Evolutionary conservation across 2,797 vertebrate species (phyloP).

Genomic region (Carduelis carduelis): DNA sequence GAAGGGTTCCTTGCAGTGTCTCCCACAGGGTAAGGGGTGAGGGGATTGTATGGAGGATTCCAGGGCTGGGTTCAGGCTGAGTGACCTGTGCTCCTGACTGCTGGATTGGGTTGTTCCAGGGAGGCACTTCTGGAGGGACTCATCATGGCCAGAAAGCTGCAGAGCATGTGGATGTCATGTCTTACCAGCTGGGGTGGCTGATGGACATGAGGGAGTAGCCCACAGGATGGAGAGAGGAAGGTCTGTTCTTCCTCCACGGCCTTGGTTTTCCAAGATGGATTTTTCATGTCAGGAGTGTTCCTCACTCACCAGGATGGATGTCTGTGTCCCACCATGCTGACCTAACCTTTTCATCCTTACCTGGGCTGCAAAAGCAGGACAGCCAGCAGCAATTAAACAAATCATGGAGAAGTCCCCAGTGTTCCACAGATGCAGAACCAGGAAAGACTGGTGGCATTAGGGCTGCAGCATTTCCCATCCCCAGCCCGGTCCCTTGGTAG

Average conservation of each 20-base stretch:
- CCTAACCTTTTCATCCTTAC: not conserved
- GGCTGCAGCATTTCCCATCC: not conserved
- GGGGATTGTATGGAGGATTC: not conserved
- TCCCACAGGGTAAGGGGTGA: not conserved
- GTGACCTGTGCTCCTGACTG: not conserved
- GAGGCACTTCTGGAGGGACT: not conserved
- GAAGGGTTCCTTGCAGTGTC: not conserved
- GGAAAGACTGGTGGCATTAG: not conserved
- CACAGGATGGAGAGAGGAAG: not conserved
- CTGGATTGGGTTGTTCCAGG: not conserved
- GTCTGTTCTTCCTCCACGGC: not conserved
- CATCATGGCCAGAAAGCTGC: not conserved
- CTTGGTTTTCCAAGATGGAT: not conserved
- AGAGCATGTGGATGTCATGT: rapidly evolving
- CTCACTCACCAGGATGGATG: not conserved
- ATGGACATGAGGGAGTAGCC: not conserved
- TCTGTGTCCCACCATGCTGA: not conserved
- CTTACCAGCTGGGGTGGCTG: not conserved
- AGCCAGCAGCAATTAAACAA: not conserved
- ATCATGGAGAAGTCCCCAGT: not conserved
- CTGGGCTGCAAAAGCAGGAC: not conserved
- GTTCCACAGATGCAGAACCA: not conserved
- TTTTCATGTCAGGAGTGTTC: not conserved
- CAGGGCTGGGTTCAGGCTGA: not conserved
- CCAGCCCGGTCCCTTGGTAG: rapidly evolving